Conservation (phyloP, 2,113 vertebrate genomes). For the Aphelocoma coerulescens region DNA sequence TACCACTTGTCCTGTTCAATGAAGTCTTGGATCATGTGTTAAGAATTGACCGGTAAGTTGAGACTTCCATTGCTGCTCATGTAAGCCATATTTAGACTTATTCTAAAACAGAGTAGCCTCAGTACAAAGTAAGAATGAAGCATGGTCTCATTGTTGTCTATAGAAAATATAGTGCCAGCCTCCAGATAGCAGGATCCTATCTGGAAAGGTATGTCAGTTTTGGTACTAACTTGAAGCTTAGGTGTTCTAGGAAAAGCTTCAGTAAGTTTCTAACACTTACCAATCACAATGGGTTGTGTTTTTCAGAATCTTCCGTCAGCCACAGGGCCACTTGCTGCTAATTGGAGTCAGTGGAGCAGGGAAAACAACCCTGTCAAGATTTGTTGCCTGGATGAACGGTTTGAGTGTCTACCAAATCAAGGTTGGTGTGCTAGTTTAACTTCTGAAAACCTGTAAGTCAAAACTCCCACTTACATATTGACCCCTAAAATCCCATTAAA, state of each 20-base stretch:
- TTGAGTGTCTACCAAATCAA: conserved; percentile 98
- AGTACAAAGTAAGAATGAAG: neutral
- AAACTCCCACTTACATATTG: neutral
- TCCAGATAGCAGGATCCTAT: neutral
- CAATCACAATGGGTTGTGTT: neutral
- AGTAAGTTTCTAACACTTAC: neutral
- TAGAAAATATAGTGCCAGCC: neutral
- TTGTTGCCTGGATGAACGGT: conserved; percentile 99
- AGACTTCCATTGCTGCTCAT: neutral
- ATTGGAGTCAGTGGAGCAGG: conserved; percentile 98
- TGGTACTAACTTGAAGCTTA: neutral
- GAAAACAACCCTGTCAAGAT: conserved; percentile 95
- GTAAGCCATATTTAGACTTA: neutral
- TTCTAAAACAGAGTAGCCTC: neutral
- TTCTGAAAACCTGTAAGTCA: neutral
- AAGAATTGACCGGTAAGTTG: conserved; percentile 88
- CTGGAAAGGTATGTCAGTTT: neutral
- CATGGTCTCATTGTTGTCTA: neutral
- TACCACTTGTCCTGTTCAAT: conserved; percentile 96
- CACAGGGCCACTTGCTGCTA: conserved; percentile 94
- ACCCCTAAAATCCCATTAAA: neutral
- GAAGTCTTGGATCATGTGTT: conserved; percentile 97
- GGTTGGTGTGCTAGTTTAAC: conserved; percentile 68
- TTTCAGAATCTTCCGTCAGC: conserved; percentile 95
- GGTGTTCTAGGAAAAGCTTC: neutral